Evolutionary conservation across 2,797 vertebrate genomes (phyloP).

Genomic region (Streptopelia turtur): DNA sequence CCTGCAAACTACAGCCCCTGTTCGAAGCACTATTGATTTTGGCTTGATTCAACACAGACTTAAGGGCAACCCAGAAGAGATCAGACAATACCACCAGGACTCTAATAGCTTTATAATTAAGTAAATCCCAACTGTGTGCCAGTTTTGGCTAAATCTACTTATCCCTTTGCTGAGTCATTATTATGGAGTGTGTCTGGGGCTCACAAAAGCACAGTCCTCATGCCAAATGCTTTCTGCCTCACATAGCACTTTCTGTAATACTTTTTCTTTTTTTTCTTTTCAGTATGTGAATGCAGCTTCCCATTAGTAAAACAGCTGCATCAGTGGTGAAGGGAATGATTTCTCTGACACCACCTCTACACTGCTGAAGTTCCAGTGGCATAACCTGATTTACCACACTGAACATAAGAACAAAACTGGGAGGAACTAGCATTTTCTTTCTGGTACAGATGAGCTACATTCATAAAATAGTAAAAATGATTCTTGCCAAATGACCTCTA

Average conservation of each 20-base stretch:
- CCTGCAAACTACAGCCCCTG: neutral
- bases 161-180: neutral
- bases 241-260: neutral
- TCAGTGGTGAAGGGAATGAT: neutral
- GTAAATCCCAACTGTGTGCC: neutral
- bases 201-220: neutral
- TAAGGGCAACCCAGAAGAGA: neutral
- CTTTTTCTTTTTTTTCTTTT: neutral
- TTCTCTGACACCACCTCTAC: neutral
- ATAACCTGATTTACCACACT: neutral
- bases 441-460: neutral
- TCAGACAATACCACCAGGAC: neutral
- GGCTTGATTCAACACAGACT: neutral
- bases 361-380: neutral
- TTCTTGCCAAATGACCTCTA: slow-evolving; percentile 63
- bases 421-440: neutral
- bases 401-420: neutral
- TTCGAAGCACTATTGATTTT: neutral
- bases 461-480: neutral
- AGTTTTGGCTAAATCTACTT: neutral
- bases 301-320: neutral
- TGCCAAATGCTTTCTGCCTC: neutral
- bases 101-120: neutral
- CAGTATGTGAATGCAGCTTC: neutral
- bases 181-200: neutral